Base-by-base conservation (phyloP, 2,797 vertebrate genomes). In the Oreochromis mossambicus region DNA sequence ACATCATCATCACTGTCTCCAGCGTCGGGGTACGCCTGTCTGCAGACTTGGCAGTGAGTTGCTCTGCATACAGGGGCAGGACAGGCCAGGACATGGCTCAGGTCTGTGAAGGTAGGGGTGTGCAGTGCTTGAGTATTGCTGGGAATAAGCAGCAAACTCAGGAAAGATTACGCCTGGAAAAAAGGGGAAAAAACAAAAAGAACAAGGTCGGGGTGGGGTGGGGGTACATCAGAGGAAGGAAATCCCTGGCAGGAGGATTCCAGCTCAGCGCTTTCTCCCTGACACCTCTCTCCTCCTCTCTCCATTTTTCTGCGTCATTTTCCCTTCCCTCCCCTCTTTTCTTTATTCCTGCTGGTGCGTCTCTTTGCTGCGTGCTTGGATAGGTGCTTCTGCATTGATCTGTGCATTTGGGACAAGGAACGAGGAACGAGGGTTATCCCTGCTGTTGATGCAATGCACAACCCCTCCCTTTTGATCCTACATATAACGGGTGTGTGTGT, bases 211-310 rank as follows among this genome's bases (percentile, higher is more conserved):
- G 21, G 9, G 5, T 24, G 8, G 19, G 11, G 14, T 14, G 14
- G 86, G 82, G 87, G 83, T 26, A 36, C 17, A 79, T 43, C 14
- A 32, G 6, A 38, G 63, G 36, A 54, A 29, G 12, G 80, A 80
- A 85, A 96, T 93, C 94, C 96, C 93, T 83, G 63, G 90, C 89
- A 92, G 94, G 93, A 96, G 93, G 88, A 94, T 94, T 92, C 94
- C 91, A 88, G 87, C 87, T 95, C 94, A 94, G 93, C 90, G 32
- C 63, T 92, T 94, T 94, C 87, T 93, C 88, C 43, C 51, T 61
- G 80, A 73, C 81, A 76, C 81, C 77, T 80, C 80, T 81, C 77
- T 70, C 79, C 76, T 79, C 82, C 78, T 79, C 32, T 76, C 81
- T 61, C 80, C 58, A 36, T 80, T 78, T 51, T 50, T 55, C 58